Percentiles rank a stretch among this genome's conserved stretches.
These are phyloP conservation scores for Cydia amplana DNA, from an alignment of 1,140 invertebrate species.

Conservation along the genomic window DNA sequence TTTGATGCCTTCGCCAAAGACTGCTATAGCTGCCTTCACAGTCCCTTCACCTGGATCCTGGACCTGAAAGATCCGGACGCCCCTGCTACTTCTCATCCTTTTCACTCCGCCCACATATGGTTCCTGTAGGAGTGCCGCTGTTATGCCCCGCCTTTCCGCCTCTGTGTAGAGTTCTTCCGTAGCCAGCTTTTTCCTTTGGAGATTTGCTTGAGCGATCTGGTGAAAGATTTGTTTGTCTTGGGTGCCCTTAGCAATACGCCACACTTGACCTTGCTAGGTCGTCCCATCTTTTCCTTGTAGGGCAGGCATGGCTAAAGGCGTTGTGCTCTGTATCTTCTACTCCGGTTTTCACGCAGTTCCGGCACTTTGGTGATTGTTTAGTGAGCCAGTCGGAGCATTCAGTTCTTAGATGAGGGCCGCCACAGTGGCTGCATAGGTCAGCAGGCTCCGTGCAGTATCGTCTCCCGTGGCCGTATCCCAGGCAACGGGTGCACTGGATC, in stretches of 20 bases:
- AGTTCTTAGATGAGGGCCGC: conserved; percentile 23
- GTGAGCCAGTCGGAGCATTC: conserved; percentile 28
- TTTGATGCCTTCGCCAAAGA: conserved; percentile 6
- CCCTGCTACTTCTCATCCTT: not conserved
- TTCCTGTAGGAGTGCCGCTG: not conserved
- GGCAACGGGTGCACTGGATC: conserved; percentile 39
- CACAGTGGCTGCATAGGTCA: conserved; percentile 37
- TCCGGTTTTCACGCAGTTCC: conserved; percentile 31
- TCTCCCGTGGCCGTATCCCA: conserved; percentile 34
- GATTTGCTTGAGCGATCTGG: not conserved
- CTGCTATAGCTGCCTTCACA: conserved; percentile 8
- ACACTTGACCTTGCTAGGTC: not conserved
- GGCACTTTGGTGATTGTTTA: conserved; percentile 17
- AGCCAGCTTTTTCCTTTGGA: not conserved
- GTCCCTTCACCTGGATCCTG: not conserved
- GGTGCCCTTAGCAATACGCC: conserved; percentile 1
- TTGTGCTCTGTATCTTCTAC: conserved; percentile 19
- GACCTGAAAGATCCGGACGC: not conserved
- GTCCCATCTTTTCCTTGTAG: conserved; percentile 22
- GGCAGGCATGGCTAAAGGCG: conserved; percentile 32
- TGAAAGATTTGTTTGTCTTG: not conserved
- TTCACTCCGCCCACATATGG: not conserved
- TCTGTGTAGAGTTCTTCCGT: not conserved
- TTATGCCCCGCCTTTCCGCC: not conserved
- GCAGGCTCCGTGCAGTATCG: conserved; percentile 25